Base-by-base conservation (phyloP, 2,888 invertebrate species). In the Trisateles emortualis region DNA sequence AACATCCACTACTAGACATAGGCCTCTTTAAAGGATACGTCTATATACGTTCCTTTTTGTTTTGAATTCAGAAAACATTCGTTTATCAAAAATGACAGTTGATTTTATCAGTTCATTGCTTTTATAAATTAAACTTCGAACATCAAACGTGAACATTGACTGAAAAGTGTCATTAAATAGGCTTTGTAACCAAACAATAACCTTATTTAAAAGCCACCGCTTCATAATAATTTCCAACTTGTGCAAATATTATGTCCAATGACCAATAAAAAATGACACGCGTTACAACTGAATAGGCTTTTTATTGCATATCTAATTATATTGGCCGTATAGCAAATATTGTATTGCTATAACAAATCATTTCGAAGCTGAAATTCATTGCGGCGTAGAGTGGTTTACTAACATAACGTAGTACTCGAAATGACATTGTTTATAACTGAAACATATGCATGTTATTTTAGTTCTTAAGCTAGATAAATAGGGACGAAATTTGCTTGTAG, bases 321-420 rank as follows among this genome's bases (percentile, higher is more conserved):
- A 49, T 57, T 52, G 59, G 70, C 29, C 43, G 35, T 8, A n/a
- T 3, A 40, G 47, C 52, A 63, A 63, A 66, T 62, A 62, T 69
- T 70, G 73, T 62, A 59, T 53, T 57, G 53, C 48, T 50, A 56
- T 59, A 62, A 62, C 66, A 69, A 72, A 69, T 72, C 56, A 72
- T 70, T 63, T 69, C 56, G 66, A 56, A 62, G 57, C 57, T 69
- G 62, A 69, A 69, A 68, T 72, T 63, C 70, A 70, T 69, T 70
- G 66, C 52, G 59, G 68, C 32, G 46, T 36, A 14, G 66, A 66
- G 59, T 56, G 57, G 69, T 69, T 59, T 62, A 68, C 65, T 68
- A 69, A 59, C 59, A 68, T 54, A 59, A 55, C 55, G 56, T 57
- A n/a, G n/a, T n/a, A 59, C 65, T 68, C 48, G 19, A 43, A 59